Percentiles rank a stretch among this genome's conserved stretches.
Conservation (phyloP, 2,888 invertebrate species). For the Erebia aethiops region DNA sequence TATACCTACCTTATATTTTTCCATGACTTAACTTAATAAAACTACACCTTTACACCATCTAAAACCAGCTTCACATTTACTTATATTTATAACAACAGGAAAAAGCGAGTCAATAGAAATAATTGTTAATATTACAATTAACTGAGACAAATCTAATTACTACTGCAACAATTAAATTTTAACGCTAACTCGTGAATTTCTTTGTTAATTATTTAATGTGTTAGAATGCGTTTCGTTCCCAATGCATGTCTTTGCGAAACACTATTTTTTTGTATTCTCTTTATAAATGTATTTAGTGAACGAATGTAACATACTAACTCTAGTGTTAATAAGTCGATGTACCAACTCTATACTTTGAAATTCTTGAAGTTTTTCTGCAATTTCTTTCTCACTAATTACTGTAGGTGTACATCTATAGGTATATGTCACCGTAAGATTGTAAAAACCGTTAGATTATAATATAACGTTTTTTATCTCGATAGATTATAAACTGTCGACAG, state of each 20-base stretch:
- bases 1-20: constrained; percentile 22
- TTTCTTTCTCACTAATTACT: background rate
- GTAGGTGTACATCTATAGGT: too few relatives aligned
- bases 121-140: constrained; percentile 33
- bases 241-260: background rate
- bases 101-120: constrained; percentile 39
- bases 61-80: background rate
- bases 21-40: constrained; percentile 26
- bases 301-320: too few relatives aligned
- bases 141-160: constrained; percentile 43
- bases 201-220: background rate
- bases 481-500: too few relatives aligned
- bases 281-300: background rate
- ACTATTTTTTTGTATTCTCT: background rate
- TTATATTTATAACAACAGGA: constrained; percentile 37
- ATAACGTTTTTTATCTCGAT: too few relatives aligned
- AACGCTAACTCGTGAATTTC: constrained; percentile 24
- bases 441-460: too few relatives aligned
- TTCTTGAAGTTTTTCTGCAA: background rate
- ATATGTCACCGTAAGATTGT: too few relatives aligned
- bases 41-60: constrained; percentile 21
- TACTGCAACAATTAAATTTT: constrained; percentile 28
- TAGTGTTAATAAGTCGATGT: too few relatives aligned
- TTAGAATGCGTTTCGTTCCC: background rate
- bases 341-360: background rate